Evolutionary conservation across 37 sponge, comb jelly and placozoan genomes (phyloP).

Genomic region (Oopsacas minuta): DNA sequence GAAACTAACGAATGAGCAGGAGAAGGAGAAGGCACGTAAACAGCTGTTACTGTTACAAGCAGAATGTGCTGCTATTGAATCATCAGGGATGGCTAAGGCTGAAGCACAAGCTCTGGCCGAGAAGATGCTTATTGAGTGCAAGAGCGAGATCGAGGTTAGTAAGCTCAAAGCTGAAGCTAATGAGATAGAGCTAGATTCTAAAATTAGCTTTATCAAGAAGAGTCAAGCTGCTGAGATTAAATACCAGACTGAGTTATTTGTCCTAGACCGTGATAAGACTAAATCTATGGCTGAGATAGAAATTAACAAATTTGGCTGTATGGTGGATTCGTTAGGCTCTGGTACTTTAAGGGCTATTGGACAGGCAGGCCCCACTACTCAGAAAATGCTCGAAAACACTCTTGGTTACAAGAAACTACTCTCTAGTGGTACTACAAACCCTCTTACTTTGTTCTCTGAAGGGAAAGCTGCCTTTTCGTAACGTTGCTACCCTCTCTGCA

Average conservation of each 20-base stretch:
- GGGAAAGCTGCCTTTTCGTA: background rate
- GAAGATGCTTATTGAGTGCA: slow-evolving; percentile 72
- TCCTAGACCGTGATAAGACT: slow-evolving; percentile 52
- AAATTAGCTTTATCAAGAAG: slow-evolving; percentile 49
- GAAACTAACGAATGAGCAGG: slow-evolving; percentile 73
- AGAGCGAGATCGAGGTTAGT: slow-evolving; percentile 79
- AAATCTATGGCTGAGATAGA: slow-evolving; percentile 59
- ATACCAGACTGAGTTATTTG: slow-evolving; percentile 53
- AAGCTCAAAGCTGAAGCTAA: slow-evolving; percentile 69
- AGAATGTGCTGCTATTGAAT: slow-evolving; percentile 78
- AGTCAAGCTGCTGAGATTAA: slow-evolving; percentile 45
- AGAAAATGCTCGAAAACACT: slow-evolving; percentile 14
- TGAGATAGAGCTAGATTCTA: slow-evolving; percentile 46
- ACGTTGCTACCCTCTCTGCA: background rate
- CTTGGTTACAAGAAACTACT: background rate
- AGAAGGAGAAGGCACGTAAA: slow-evolving; percentile 57
- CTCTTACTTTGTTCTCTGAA: background rate
- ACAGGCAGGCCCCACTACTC: slow-evolving; percentile 2
- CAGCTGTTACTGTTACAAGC: slow-evolving; percentile 70
- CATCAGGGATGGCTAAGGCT: slow-evolving; percentile 79
- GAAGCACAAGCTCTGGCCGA: slow-evolving; percentile 81
- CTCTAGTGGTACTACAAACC: background rate
- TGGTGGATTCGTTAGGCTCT: background rate
- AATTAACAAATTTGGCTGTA: slow-evolving; percentile 24
- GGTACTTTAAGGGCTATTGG: background rate